Evolutionary conservation across 2,888 invertebrate species (phyloP).

Genomic region (Odiellus spinosus): DNA sequence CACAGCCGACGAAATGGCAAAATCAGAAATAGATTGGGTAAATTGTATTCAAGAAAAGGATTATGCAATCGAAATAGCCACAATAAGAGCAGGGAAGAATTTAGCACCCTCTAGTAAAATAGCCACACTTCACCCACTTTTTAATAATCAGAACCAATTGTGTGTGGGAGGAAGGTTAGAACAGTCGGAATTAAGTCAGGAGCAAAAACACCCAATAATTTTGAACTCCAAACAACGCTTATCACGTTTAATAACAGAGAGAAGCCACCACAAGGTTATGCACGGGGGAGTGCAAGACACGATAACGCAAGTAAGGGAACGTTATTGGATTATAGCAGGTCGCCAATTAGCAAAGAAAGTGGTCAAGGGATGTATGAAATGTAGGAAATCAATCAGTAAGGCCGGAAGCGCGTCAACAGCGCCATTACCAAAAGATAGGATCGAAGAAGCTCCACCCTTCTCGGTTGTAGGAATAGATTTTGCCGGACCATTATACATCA

Average conservation of each 20-base stretch:
- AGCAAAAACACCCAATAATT: conserved; percentile 1
- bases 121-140: too few relatives aligned
- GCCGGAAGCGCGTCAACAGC: not conserved
- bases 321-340: not conserved
- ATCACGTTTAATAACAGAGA: not conserved
- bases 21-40: too few relatives aligned
- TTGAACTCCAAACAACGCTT: not conserved
- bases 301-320: not conserved
- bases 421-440: not conserved
- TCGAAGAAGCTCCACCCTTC: not conserved
- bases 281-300: conserved; percentile 1
- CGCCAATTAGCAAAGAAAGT: not conserved
- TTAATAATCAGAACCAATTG: not conserved
- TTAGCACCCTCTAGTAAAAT: too few relatives aligned
- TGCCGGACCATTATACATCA: conserved; percentile 11
- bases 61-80: too few relatives aligned
- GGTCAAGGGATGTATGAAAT: not conserved
- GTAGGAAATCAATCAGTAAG: not conserved
- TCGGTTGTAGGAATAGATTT: conserved; percentile 1
- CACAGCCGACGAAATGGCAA: too few relatives aligned
- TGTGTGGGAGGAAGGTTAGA: conserved; percentile 1
- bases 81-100: too few relatives aligned
- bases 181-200: not conserved
- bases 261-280: not conserved
- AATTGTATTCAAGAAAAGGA: too few relatives aligned